These are phyloP conservation scores for Caloenas nicobarica DNA, from an alignment of 2,113 vertebrate genomes.

Conservation along the genomic window DNA sequence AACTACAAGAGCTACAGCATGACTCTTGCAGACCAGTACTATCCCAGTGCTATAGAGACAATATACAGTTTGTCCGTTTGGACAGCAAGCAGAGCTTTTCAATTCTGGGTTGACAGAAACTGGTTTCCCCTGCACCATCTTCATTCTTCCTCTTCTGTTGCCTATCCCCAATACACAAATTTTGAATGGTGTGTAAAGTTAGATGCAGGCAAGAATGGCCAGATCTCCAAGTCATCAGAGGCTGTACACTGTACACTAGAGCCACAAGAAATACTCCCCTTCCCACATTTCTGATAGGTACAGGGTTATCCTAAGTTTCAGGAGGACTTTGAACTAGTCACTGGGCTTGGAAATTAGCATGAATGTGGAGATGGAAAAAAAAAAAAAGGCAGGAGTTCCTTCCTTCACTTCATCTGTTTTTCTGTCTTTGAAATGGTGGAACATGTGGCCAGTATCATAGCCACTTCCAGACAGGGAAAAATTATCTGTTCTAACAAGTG, in stretches of 20 bases:
- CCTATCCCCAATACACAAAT: neutral
- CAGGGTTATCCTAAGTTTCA: neutral
- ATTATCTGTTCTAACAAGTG: neutral
- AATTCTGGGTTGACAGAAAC: neutral
- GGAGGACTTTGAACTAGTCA: neutral
- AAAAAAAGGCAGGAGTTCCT: neutral
- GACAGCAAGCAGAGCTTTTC: neutral
- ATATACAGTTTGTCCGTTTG: neutral
- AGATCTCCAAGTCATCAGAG: neutral
- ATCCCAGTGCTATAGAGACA: neutral
- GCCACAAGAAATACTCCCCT: neutral
- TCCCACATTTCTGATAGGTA: neutral
- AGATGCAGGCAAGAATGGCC: neutral
- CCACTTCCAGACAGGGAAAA: neutral
- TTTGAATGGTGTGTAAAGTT: neutral
- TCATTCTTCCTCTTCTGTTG: neutral
- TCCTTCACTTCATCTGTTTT: neutral
- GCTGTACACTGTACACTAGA: neutral
- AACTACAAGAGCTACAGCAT: neutral
- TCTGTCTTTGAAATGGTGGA: neutral
- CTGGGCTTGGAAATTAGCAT: neutral
- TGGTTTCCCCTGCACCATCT: accelerated
- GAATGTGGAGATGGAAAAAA: neutral
- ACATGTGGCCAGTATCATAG: neutral
- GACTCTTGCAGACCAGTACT: neutral